Evolutionary conservation across 2,797 vertebrate genomes (phyloP).

Genomic region (Alca torda): DNA sequence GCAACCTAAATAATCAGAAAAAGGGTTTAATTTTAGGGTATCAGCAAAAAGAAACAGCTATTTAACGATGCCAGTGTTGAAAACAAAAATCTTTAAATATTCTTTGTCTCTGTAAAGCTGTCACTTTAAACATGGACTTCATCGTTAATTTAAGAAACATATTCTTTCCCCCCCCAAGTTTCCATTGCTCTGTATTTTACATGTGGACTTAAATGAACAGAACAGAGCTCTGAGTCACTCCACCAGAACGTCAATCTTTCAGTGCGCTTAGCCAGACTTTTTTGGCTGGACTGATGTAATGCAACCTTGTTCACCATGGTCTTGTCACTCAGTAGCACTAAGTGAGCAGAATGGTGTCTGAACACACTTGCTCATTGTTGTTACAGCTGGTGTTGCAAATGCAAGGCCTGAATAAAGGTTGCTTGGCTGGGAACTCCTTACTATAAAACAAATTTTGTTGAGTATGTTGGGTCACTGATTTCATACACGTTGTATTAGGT

Average conservation of each 20-base stretch:
- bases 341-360: not conserved
- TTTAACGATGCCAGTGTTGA: not conserved
- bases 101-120: not conserved
- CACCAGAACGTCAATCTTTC: not conserved
- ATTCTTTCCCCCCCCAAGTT: not conserved
- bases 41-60: not conserved
- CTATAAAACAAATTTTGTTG: not conserved
- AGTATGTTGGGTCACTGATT: not conserved
- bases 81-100: not conserved
- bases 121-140: not conserved
- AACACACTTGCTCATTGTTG: not conserved
- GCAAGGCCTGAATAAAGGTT: not conserved
- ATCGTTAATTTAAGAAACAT: not conserved
- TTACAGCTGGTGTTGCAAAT: slow-evolving; percentile 19
- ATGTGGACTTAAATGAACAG: not conserved
- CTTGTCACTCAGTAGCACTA: not conserved
- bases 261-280: not conserved
- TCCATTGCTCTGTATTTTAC: not conserved
- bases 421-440: not conserved
- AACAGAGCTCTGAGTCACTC: not conserved
- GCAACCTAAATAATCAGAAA: not conserved
- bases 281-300: not conserved
- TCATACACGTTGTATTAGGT: not conserved
- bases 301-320: not conserved
- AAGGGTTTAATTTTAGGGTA: not conserved